Evolutionary conservation across 2,797 vertebrate genomes (phyloP).

Genomic region (Orestias chungarensis): DNA sequence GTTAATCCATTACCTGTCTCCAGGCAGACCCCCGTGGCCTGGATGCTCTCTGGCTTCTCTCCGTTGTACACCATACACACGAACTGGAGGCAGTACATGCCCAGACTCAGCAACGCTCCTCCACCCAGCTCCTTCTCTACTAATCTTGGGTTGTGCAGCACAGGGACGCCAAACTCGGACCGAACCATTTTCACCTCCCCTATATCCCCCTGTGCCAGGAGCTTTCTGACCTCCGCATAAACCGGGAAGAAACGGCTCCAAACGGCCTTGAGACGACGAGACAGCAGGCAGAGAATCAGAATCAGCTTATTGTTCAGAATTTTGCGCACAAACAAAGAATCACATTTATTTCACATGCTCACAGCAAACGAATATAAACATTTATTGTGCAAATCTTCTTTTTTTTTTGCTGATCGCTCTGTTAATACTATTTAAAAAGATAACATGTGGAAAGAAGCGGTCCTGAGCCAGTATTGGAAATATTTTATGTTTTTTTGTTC

Average conservation of each 20-base stretch:
- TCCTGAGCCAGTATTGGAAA: not conserved
- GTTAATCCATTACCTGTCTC: conserved; percentile 76
- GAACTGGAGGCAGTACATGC: conserved; percentile 88
- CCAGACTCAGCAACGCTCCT: conserved; percentile 81
- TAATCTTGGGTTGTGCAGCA: conserved; percentile 45
- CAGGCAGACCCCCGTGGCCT: conserved; percentile 73
- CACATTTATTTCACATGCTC: not conserved
- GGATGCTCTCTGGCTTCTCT: conserved; percentile 83
- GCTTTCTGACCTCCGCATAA: conserved; percentile 73
- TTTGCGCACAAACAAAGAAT: not conserved
- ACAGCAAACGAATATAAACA: not conserved
- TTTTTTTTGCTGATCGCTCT: no score
- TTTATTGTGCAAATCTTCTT: not conserved
- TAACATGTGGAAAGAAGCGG: no score
- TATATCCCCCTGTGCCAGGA: conserved; percentile 76
- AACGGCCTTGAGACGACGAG: conserved; percentile 79
- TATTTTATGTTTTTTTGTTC: not conserved
- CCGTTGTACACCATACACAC: conserved; percentile 82
- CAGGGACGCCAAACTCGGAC: conserved; percentile 71
- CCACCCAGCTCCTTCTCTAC: conserved; percentile 84
- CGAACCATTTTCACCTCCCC: conserved; percentile 83
- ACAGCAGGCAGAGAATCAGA: not conserved
- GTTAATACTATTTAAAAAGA: no score
- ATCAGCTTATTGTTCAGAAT: not conserved
- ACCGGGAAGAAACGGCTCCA: conserved; percentile 89